phyloP scores from a whole-genome alignment of 2,113 vertebrate species.

The Chlamydotis undulata region DNA sequence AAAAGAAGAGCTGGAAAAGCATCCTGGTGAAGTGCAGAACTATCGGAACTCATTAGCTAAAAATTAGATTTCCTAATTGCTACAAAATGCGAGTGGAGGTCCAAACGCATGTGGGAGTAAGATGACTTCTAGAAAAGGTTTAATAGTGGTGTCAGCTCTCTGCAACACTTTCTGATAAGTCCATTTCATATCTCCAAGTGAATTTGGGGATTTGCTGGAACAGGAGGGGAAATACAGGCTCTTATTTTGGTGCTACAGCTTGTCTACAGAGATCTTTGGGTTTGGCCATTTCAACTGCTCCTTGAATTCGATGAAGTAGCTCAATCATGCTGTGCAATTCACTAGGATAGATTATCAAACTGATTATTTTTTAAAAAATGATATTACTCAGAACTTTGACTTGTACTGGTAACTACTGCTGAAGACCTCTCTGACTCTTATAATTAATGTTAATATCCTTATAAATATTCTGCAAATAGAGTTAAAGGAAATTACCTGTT shows the following conservation, averaged over 20 bases:
- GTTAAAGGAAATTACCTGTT: background rate
- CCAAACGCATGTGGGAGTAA: background rate
- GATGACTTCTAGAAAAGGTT: background rate
- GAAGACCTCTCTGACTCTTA: background rate
- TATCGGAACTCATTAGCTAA: background rate
- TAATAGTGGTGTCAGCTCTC: background rate
- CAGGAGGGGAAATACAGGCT: background rate
- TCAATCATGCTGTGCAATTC: background rate
- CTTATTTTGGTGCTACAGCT: background rate
- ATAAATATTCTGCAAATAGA: conserved; percentile 10
- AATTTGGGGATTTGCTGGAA: background rate
- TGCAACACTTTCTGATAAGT: background rate
- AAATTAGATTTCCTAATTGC: background rate
- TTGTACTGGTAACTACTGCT: background rate
- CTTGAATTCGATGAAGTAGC: background rate
- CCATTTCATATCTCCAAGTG: background rate
- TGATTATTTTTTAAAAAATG: background rate
- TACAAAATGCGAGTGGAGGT: background rate
- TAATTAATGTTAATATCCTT: conserved; percentile 17
- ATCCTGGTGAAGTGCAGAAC: background rate
- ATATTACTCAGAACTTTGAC: background rate
- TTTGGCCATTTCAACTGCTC: background rate
- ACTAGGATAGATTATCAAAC: background rate
- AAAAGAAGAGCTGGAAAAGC: background rate
- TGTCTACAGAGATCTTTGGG: background rate